Conservation (phyloP, 2,797 vertebrate genomes). For the Mormyrus proboscirostris region DNA sequence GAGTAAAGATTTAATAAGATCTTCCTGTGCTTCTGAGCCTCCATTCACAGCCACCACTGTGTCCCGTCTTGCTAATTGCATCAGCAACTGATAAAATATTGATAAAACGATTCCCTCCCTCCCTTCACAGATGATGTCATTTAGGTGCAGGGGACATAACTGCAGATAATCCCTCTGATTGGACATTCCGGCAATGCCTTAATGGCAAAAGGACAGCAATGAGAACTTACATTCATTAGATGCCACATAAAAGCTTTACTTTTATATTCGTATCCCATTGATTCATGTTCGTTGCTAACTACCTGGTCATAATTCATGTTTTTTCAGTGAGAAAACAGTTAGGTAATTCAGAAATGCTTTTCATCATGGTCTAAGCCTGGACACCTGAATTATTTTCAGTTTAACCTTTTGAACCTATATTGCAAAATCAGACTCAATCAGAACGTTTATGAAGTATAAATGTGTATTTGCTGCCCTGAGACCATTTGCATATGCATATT, state of each 20-base stretch:
- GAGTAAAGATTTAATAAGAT: background rate
- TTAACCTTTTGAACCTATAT: background rate
- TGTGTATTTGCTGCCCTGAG: background rate
- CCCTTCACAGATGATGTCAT: conserved; percentile 58
- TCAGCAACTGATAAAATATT: conserved; percentile 62
- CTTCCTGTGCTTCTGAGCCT: background rate
- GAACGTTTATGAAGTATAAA: background rate
- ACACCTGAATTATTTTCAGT: background rate
- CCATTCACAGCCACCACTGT: background rate
- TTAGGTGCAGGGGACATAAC: conserved; percentile 60
- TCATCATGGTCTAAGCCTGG: background rate
- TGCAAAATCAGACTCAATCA: background rate
- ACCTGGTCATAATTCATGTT: background rate
- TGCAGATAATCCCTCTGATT: conserved; percentile 61
- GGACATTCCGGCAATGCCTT: conserved; percentile 47
- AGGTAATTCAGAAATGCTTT: background rate
- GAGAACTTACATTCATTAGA: background rate
- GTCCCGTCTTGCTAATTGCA: conserved; percentile 51
- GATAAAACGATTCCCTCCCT: conserved; percentile 50
- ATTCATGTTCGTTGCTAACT: background rate
- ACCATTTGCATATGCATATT: background rate
- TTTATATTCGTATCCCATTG: background rate
- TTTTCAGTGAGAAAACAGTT: background rate
- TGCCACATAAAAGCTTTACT: background rate
- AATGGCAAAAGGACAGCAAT: conserved; percentile 31